A percentile compares a stretch with the other conserved stretches of the same genome.
These are phyloP conservation scores for Chrysemys picta DNA, from an alignment of 2,113 vertebrate species.

Conservation along the genomic window DNA sequence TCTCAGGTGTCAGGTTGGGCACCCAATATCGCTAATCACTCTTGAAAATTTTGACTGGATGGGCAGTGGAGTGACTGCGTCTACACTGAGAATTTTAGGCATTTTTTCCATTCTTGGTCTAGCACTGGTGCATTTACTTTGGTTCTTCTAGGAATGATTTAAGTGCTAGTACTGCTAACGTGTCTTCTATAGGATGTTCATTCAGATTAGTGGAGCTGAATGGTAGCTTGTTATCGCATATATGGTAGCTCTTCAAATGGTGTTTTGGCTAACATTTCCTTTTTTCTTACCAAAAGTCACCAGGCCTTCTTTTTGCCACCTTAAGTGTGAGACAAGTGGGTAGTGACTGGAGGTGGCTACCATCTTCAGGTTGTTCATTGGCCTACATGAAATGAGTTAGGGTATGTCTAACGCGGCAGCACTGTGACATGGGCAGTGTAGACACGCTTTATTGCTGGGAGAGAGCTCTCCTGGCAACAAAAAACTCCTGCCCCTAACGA, in stretches of 20 bases:
- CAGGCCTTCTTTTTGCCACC: accelerated
- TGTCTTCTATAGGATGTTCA: not conserved
- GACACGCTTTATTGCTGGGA: no score
- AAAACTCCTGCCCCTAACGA: no score
- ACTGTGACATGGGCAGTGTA: no score
- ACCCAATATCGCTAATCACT: not conserved
- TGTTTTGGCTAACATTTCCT: not conserved
- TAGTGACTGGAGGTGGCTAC: accelerated
- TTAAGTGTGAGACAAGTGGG: not conserved
- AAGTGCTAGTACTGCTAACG: not conserved
- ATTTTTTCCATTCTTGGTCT: not conserved
- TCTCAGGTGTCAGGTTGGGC: not conserved
- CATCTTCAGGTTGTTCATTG: not conserved
- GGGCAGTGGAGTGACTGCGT: not conserved
- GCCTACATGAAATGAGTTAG: accelerated
- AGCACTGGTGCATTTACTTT: not conserved
- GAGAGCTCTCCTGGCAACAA: no score
- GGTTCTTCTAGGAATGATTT: not conserved
- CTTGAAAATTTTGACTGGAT: not conserved
- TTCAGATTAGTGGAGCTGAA: not conserved
- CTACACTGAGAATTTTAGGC: not conserved
- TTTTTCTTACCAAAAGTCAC: not conserved
- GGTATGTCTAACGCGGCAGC: no score
- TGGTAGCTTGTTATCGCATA: not conserved
- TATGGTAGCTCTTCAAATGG: no score